Evolutionary conservation across 2,888 invertebrate species (phyloP), one percentile per base, ranked within the genome.

Genomic region (Coenonympha glycerion): DNA sequence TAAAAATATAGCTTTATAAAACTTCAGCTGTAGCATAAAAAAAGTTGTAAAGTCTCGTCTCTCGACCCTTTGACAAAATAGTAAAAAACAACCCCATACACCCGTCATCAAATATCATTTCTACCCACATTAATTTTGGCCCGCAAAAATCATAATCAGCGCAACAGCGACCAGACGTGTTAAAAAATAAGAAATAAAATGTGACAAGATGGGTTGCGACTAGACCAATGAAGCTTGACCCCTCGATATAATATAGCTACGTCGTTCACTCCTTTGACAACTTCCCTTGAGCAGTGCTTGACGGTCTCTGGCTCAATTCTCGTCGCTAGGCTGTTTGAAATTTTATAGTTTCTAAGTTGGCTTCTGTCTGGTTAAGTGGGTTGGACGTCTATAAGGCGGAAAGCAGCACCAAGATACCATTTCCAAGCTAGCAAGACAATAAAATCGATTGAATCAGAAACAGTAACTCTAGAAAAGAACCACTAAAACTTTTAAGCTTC

Each of bases 141-240:
- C 71, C 69, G 63, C 79, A 75, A 79, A 82, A 82, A 79, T 78
- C 76, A 83, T 83, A 84, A 84, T 84, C 84, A 82, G 71, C 71
- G 79, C 75, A 71, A 80, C 79, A 75, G 63, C 69, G 66, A 78
- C 75, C 79, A 83, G 85, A 85, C 84, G 73, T 71, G 74, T 64
- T 65, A 72, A 61, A 76, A 77, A 75, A 66, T 74, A 72, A 70
- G 65, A 76, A 79, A 76, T n/a, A 75, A 72, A 71, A 57, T 60
- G 64, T 75, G 74, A 75, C 77, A 73, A 73, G 79, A 76, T 70
- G 69, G 76, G 76, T 71, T 75, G 64, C 58, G 57, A 63, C 58
- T 37, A 22, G 39, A 56, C 82, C 73, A 75, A 50, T 55, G 55
- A 60, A 61, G n/a, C 6, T 26, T 52, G 76, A 55, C 61, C 59